phyloP scores from a whole-genome alignment of 2,888 invertebrate species.

The Hypena proboscidalis region DNA sequence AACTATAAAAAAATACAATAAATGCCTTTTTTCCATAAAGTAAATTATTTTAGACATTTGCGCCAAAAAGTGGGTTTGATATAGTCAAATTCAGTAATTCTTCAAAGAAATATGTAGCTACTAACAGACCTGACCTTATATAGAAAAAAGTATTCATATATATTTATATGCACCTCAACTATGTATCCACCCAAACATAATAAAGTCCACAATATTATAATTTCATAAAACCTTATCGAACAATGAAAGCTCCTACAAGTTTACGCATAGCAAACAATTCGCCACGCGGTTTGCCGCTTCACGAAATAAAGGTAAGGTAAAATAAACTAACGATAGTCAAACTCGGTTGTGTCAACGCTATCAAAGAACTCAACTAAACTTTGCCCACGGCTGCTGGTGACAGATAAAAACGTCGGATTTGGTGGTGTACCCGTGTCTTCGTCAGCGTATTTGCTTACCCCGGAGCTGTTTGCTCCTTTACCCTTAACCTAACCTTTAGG shows the following conservation, averaged over 20 bases:
- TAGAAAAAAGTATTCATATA: too few relatives aligned
- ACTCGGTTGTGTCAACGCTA: slow-evolving; percentile 61
- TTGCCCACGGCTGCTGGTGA: slow-evolving; percentile 70
- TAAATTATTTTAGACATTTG: too few relatives aligned
- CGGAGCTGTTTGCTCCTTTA: slow-evolving; percentile 79
- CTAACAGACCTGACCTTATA: too few relatives aligned
- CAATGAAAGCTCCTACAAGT: slow-evolving; percentile 34
- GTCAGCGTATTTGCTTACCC: slow-evolving; percentile 83
- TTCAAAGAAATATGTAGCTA: too few relatives aligned
- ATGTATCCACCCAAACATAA: too few relatives aligned
- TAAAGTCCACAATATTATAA: slow-evolving; percentile 17
- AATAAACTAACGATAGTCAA: slow-evolving; percentile 46
- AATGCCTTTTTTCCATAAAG: too few relatives aligned
- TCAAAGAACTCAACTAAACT: slow-evolving; percentile 67
- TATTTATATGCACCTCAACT: too few relatives aligned
- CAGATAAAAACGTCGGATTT: slow-evolving; percentile 77
- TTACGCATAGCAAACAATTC: slow-evolving; percentile 40
- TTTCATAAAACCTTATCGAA: slow-evolving; percentile 21
- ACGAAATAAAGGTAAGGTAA: slow-evolving; percentile 36
- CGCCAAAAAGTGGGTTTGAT: too few relatives aligned
- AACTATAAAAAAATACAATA: too few relatives aligned
- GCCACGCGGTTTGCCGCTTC: slow-evolving; percentile 17
- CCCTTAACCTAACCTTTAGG: slow-evolving; percentile 72
- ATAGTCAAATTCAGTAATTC: too few relatives aligned
- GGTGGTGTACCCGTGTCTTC: slow-evolving; percentile 71